A percentile compares a stretch with the other conserved stretches of the same genome.
Evolutionary conservation across 2,113 vertebrate species (phyloP).

Genomic region (Semnornis frantzii): DNA sequence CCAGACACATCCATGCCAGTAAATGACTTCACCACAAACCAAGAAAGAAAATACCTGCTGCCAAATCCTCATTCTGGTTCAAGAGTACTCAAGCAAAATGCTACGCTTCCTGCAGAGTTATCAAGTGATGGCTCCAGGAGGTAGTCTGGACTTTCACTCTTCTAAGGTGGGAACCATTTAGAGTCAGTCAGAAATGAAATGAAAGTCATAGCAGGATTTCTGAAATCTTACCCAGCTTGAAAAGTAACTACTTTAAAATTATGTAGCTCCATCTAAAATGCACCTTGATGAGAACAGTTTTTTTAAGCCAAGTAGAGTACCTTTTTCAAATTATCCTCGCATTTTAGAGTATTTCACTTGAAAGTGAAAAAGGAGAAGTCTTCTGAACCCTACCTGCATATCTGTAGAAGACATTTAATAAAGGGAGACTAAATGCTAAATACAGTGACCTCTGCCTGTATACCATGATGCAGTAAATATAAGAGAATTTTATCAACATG

Average conservation of each 20-base stretch:
- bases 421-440: neutral
- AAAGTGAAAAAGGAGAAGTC: neutral
- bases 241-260: neutral
- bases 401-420: rapidly evolving
- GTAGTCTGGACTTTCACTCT: neutral
- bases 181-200: neutral
- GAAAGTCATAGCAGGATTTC: neutral
- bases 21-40: neutral
- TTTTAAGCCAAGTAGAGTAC: neutral
- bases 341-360: neutral
- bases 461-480: neutral
- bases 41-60: neutral
- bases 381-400: neutral
- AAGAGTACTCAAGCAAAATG: neutral
- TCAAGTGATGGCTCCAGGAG: neutral
- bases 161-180: neutral
- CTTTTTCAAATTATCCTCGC: neutral
- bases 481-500: neutral
- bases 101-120: neutral
- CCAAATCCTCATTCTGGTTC: neutral
- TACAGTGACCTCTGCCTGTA: neutral
- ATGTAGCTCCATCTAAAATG: neutral
- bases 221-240: neutral
- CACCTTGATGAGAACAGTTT: neutral
- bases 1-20: neutral